Conservation (phyloP, 2,113 vertebrate genomes). For the Potamarius usumacintae region DNA sequence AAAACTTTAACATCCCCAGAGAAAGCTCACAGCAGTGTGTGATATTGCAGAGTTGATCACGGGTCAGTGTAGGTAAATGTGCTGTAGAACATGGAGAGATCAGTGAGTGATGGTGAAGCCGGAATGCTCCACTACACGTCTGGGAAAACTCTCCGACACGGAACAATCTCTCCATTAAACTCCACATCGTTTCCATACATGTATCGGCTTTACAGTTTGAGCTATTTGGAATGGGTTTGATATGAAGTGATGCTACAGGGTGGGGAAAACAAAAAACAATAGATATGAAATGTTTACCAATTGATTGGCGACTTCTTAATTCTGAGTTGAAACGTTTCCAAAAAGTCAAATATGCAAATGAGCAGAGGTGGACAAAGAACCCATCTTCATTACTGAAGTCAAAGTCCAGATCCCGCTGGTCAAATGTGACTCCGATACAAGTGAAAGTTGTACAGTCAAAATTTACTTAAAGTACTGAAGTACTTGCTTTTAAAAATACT, state of each 20-base stretch:
- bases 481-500: too few species aligned
- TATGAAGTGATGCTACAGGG: background rate
- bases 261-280: background rate
- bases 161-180: background rate
- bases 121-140: background rate
- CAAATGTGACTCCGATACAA: too few species aligned
- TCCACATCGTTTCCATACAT: background rate
- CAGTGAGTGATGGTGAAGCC: conserved; percentile 1
- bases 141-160: background rate
- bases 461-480: too few species aligned
- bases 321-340: too few species aligned
- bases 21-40: background rate
- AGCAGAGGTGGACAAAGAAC: too few species aligned
- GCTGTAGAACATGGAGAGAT: conserved; percentile 7
- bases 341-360: background rate
- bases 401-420: too few species aligned
- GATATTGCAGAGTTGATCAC: conserved; percentile 18
- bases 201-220: background rate
- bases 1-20: conserved; percentile 7
- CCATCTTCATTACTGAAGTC: too few species aligned
- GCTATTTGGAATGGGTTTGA: background rate
- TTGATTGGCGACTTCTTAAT: background rate
- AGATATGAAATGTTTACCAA: background rate
- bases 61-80: conserved; percentile 38
- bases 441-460: too few species aligned